phyloP scores from a whole-genome alignment of 2,113 vertebrate species.

The Hypomesus transpacificus region DNA sequence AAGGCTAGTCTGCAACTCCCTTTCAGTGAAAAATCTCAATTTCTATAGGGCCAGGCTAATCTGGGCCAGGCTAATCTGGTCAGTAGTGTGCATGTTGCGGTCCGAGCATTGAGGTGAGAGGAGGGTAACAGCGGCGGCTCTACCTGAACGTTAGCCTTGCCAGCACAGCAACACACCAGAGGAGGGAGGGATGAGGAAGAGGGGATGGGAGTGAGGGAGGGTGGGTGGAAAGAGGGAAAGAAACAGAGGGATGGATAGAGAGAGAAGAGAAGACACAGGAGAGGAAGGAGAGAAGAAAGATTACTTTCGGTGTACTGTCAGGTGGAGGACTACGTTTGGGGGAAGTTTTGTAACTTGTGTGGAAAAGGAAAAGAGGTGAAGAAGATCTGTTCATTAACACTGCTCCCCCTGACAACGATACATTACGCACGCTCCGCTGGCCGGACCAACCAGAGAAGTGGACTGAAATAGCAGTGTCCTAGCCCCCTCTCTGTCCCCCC shows the following conservation, averaged over 20 bases:
- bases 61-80: background rate
- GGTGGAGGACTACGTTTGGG: slow-evolving; percentile 21
- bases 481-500: background rate
- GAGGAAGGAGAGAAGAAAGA: slow-evolving; percentile 65
- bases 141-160: slow-evolving; percentile 72
- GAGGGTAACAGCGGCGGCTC: slow-evolving; percentile 63
- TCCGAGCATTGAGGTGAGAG: slow-evolving; percentile 54
- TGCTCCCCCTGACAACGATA: background rate
- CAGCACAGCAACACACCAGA: slow-evolving; percentile 64
- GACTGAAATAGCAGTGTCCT: slow-evolving; percentile 33
- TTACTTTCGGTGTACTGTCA: slow-evolving; percentile 60
- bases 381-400: background rate
- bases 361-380: background rate
- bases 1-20: too few species aligned
- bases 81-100: slow-evolving; percentile 45
- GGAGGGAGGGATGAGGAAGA: slow-evolving; percentile 36
- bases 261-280: slow-evolving; percentile 54
- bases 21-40: too few species aligned
- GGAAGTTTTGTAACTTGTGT: background rate
- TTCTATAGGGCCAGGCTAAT: too few species aligned
- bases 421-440: slow-evolving; percentile 8
- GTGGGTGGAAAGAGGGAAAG: slow-evolving; percentile 26
- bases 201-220: slow-evolving; percentile 37
- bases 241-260: slow-evolving; percentile 47
- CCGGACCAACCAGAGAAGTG: slow-evolving; percentile 2